A percentile compares a stretch with the other conserved stretches of the same genome.
phyloP scores from a whole-genome alignment of 2,797 vertebrate species.

The Tenualosa ilisha region DNA sequence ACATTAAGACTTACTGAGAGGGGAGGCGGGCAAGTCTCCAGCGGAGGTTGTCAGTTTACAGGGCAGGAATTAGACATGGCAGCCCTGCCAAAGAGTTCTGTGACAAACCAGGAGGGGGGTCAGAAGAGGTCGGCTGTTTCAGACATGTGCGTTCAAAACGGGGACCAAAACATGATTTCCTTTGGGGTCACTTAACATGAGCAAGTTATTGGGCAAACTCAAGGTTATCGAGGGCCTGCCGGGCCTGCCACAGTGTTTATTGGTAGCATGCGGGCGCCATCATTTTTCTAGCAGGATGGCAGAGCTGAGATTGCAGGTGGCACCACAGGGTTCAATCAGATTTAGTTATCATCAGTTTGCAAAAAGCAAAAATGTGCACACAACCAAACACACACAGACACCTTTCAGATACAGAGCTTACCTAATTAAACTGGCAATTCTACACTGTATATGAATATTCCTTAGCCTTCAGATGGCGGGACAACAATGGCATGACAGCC shows the following conservation, averaged over 20 bases:
- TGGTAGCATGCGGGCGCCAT: neutral
- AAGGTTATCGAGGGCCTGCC: neutral
- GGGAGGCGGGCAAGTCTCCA: neutral
- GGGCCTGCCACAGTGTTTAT: neutral
- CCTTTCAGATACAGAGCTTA: neutral
- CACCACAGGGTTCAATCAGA: neutral
- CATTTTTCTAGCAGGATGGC: neutral
- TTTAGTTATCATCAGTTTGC: neutral
- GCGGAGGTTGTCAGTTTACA: neutral
- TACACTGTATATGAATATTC: neutral
- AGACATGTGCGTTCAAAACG: neutral
- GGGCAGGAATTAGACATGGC: neutral
- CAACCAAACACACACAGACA: too few relatives aligned
- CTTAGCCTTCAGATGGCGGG: neutral
- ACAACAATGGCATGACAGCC: neutral
- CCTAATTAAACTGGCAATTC: neutral
- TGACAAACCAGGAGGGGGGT: neutral
- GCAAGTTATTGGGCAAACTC: neutral
- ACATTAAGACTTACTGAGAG: neutral
- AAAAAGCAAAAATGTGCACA: neutral
- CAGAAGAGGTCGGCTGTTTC: neutral
- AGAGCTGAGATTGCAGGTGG: neutral
- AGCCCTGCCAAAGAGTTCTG: neutral
- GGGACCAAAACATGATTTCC: constrained; percentile 1
- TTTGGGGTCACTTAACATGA: neutral